Conservation (phyloP, 2,113 vertebrate genomes). For the Onychostruthus taczanowskii region DNA sequence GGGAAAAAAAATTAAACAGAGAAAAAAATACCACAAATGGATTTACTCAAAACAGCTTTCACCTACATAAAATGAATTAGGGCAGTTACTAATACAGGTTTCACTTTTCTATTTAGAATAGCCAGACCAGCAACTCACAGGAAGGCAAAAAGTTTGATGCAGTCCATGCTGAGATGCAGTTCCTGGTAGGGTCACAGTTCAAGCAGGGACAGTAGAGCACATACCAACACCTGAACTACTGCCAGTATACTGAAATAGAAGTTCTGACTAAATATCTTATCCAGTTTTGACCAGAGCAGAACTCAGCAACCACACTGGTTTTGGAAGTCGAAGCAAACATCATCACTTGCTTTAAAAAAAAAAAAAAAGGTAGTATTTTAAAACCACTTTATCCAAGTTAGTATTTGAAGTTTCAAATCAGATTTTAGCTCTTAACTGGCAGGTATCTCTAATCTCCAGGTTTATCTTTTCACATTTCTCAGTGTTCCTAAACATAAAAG, state of each 20-base stretch:
- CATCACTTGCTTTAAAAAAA: not conserved
- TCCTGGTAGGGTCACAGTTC: constrained; percentile 34
- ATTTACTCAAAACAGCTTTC: not conserved
- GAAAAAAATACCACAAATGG: not conserved
- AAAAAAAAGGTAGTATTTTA: not conserved
- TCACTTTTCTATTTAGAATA: not conserved
- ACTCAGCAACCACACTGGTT: not conserved
- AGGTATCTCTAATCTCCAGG: not conserved
- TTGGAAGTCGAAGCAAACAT: not conserved
- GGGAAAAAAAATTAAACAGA: fast-evolving
- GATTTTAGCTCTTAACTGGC: not conserved
- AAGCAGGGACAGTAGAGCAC: not conserved
- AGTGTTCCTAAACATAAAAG: not conserved
- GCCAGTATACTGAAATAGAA: not conserved
- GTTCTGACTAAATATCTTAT: not conserved
- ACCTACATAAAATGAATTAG: not conserved
- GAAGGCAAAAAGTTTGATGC: not conserved
- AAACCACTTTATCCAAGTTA: not conserved
- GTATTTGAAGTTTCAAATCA: not conserved
- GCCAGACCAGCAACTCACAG: not conserved
- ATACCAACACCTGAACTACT: not conserved
- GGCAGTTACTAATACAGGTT: not conserved
- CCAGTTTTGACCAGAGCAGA: not conserved
- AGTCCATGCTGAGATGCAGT: not conserved
- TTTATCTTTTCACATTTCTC: not conserved